These are phyloP conservation scores for Pyralis farinalis DNA, from an alignment of 2,888 invertebrate genomes.

Conservation along the genomic window DNA sequence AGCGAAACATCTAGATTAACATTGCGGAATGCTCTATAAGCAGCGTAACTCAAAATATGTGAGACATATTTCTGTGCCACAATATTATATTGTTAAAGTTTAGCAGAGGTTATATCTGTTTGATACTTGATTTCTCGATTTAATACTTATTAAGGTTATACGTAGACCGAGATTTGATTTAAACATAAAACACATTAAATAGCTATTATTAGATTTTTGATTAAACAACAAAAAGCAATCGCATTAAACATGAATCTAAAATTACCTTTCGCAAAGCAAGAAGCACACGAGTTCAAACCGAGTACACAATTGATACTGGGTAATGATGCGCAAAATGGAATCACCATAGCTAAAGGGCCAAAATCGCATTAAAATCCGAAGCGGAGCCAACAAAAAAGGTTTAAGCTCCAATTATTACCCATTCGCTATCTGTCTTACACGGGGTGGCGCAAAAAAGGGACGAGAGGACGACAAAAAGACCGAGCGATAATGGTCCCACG, in stretches of 20 bases:
- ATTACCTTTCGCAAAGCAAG: slow-evolving; percentile 10
- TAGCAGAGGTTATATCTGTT: no score
- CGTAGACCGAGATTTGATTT: no score
- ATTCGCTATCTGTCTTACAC: slow-evolving; percentile 69
- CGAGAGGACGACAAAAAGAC: slow-evolving; percentile 52
- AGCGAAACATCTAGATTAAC: no score
- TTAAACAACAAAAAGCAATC: no score
- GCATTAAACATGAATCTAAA: background rate
- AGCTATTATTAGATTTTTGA: no score
- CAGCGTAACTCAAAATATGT: no score
- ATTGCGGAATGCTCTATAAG: no score
- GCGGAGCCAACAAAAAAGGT: slow-evolving; percentile 56
- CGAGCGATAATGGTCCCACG: slow-evolving; percentile 58
- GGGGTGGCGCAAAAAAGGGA: slow-evolving; percentile 54
- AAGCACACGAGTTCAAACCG: slow-evolving; percentile 23
- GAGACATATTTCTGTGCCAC: no score
- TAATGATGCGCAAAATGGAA: slow-evolving; percentile 56
- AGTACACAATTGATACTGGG: slow-evolving; percentile 36
- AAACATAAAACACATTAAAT: no score
- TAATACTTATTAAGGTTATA: no score
- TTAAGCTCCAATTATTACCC: slow-evolving; percentile 70
- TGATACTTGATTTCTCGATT: no score
- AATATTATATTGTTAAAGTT: no score
- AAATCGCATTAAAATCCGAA: slow-evolving; percentile 56
- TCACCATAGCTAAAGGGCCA: slow-evolving; percentile 39